Conservation (phyloP, 2,113 vertebrate genomes). For the Nasalis larvatus region DNA sequence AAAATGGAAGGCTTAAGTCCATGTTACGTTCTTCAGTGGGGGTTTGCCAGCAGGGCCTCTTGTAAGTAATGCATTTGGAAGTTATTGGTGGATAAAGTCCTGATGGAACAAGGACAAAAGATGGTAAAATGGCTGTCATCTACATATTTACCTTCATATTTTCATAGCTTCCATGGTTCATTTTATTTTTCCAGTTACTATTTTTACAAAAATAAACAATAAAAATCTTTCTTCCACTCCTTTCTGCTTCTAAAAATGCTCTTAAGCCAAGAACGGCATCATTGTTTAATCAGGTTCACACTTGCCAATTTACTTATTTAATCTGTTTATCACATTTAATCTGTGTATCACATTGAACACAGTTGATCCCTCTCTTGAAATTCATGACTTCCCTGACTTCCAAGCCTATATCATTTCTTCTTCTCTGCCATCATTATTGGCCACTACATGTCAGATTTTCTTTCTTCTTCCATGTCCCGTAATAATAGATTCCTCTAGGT, state of each 20-base stretch:
- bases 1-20: background rate
- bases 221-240: background rate
- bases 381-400: background rate
- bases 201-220: background rate
- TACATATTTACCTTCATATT: background rate
- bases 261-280: background rate
- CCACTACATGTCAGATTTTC: background rate
- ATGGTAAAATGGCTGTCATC: background rate
- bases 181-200: background rate
- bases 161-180: background rate
- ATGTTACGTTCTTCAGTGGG: background rate
- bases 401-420: background rate
- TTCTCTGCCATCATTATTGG: background rate
- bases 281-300: background rate
- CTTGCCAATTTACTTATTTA: background rate
- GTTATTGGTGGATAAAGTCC: background rate
- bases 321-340: constrained; percentile 23
- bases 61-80: background rate
- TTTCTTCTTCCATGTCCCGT: background rate
- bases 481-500: background rate
- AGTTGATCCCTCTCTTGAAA: background rate
- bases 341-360: background rate
- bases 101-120: background rate
- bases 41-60: background rate
- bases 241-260: background rate